A percentile compares a stretch with the other conserved stretches of the same genome.
These are phyloP conservation scores for Odontocolon sp. DNA, from an alignment of 2,888 invertebrate genomes.

Conservation along the genomic window DNA sequence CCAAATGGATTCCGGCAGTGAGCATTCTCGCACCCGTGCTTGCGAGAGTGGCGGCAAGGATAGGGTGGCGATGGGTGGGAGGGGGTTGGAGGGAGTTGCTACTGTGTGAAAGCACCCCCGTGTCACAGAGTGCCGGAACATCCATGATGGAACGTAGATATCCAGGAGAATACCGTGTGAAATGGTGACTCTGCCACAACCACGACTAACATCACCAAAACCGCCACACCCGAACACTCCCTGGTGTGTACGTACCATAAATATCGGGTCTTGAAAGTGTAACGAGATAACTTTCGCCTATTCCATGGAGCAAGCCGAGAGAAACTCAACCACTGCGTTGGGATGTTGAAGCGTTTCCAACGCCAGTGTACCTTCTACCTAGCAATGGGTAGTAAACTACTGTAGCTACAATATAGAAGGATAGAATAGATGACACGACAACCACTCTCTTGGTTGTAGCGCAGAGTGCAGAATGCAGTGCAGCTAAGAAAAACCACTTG, in stretches of 20 bases:
- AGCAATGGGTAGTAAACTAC: neutral
- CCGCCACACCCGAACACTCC: slow-evolving; percentile 26
- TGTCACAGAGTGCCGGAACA: slow-evolving; percentile 29
- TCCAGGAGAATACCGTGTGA: slow-evolving; percentile 12
- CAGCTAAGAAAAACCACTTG: neutral
- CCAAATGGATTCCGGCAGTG: slow-evolving; percentile 40
- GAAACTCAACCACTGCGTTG: slow-evolving; percentile 23
- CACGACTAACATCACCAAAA: neutral
- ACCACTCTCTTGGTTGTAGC: neutral
- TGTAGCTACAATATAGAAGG: slow-evolving; percentile 8
- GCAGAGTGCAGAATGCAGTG: neutral
- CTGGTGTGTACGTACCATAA: slow-evolving; percentile 61
- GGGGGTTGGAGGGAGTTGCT: neutral
- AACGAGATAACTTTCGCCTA: slow-evolving; percentile 66
- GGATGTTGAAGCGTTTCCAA: slow-evolving; percentile 40
- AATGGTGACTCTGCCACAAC: neutral
- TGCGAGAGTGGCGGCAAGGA: slow-evolving; percentile 3
- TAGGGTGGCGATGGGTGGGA: too few species aligned
- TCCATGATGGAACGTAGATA: slow-evolving; percentile 43
- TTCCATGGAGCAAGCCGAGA: slow-evolving; percentile 35
- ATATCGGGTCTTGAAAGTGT: slow-evolving; percentile 63
- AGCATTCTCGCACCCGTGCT: slow-evolving; percentile 23
- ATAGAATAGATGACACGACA: slow-evolving; percentile 28
- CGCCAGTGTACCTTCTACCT: neutral
- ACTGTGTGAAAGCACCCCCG: slow-evolving; percentile 23